Evolutionary conservation across 2,888 invertebrate genomes (phyloP), one percentile per base, ranked within the genome.

Genomic region (Sphaerophoria rueppellii): DNA sequence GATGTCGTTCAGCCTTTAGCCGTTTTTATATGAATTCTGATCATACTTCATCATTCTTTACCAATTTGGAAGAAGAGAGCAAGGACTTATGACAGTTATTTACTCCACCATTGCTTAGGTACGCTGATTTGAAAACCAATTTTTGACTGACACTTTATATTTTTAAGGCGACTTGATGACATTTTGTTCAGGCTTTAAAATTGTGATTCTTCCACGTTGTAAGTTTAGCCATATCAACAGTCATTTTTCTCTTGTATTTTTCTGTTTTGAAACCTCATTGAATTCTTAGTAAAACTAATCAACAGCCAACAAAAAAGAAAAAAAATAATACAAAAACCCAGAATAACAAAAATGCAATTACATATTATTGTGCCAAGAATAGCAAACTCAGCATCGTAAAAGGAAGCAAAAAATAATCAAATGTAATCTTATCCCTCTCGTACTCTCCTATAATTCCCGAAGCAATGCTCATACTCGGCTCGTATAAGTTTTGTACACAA

Each of bases 401-500:
- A 74, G 69, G 61, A 74, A 73, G 43, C 63, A 71, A 50, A 46
- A 60, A 52, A 57, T 11, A 9, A 69, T 11, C 48, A 32, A 61
- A 12, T 54, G 58, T 69, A 74, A 75, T 70, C 63, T 67, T 65
- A 65, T 65, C 35, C 50, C 65, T 50, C 32, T 46, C 9, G 43
- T 9, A 43, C 54, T 67, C 34, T 52, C 7, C 43, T 7, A 9
- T 7, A 9, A 9, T 40, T 40, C 6, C 9, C 6, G 40, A 9
- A 40, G 40, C 4, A 40, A 24, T 24, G 37, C 58, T 35, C 58
- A 32, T 34, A 57, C n/a, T 58, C 11, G 14, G 14, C 37, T 60
- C 58, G 58, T 60, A 35, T 35, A 16, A 14, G 35, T 24, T 60
- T 40, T 24, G 40, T 61, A 61, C 75, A 75, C 67, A 37, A 60